These are phyloP conservation scores for Lepeophtheirus salmonis DNA, from an alignment of 1,140 invertebrate genomes.

Conservation along the genomic window DNA sequence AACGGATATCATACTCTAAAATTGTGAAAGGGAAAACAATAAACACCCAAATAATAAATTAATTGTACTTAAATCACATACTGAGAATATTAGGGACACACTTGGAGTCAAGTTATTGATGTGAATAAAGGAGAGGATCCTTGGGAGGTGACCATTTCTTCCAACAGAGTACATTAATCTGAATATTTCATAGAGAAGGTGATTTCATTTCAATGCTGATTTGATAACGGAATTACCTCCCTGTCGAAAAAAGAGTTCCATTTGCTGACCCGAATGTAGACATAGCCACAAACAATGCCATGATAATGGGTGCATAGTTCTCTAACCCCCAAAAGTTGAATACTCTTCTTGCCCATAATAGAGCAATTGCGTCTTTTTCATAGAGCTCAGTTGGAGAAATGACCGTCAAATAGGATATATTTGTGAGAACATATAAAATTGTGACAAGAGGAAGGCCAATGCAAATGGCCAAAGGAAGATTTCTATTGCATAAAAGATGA, in stretches of 20 bases:
- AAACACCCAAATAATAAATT: no score
- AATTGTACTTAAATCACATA: no score
- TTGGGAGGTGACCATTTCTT: no score
- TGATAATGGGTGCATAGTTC: slow-evolving; percentile 11
- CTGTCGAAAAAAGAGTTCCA: slow-evolving; percentile 77
- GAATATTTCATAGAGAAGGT: no score
- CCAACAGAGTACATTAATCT: no score
- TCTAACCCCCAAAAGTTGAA: slow-evolving; percentile 21
- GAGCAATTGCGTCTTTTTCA: slow-evolving; percentile 59
- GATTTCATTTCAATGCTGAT: no score
- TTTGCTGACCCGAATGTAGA: slow-evolving; percentile 93
- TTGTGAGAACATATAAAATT: slow-evolving; percentile 67
- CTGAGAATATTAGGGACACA: no score
- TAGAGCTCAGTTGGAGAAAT: slow-evolving; percentile 56
- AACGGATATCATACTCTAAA: no score
- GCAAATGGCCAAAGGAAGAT: slow-evolving; percentile 73
- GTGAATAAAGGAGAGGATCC: no score
- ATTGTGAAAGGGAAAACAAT: no score
- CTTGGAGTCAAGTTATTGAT: no score
- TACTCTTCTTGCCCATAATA: slow-evolving; percentile 42
- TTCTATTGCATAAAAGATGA: slow-evolving; percentile 35
- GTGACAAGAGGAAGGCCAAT: slow-evolving; percentile 75
- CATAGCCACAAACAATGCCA: slow-evolving; percentile 51
- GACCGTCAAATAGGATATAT: slow-evolving; percentile 76
- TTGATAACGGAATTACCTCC: no score